Evolutionary conservation across 2,888 invertebrate species (phyloP), one percentile per base, ranked within the genome.

Genomic region (Diarsia dahlii): DNA sequence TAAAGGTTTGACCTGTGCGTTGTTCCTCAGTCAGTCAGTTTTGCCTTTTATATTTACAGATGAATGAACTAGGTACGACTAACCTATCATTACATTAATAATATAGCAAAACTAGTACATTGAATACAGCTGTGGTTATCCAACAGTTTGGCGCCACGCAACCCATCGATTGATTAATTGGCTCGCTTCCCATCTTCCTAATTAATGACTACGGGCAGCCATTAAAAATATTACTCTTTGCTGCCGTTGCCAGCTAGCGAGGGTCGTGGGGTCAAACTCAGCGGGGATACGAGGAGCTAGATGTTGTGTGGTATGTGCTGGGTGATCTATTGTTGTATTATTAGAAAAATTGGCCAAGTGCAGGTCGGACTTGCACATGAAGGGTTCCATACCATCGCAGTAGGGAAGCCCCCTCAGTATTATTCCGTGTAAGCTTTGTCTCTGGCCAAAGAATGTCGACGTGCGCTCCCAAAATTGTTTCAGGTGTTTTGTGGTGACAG

Each of bases 211-310:
- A 54, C 74, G 66, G 69, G 10, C 74, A 45, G 63, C 82, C 80
- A 85, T 85, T 85, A 82, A 83, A 85, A 85, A 81, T 85, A 85
- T 85, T 85, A 74, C 83, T 80, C 74, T 84, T 79, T 69, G 60
- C 63, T 69, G 8, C 64, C 71, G 54, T 70, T 73, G 63, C 67
- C 48, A 60, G 54, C 50, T 9, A 66, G 34, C 60, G 65, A 34
- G 75, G 52, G 67, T 64, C 56, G 58, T 54, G 71, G 52, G 74
- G 74, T 66, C 52, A 50, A 65, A 65, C 48, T 70, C 39, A 34
- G 18, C 13, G 23, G 39, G 58, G 58, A 56, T 23, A 56, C 18
- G 15, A 15, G 54, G 62, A 67, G 12, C 15, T 23, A 20, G 28
- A n/a, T 46, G 20, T 23, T 9, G 4, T 23, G 18, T 12, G 71